Evolutionary conservation across 2,113 vertebrate species (phyloP), one percentile per base, ranked within the genome.

Genomic region (Callipepla californica): DNA sequence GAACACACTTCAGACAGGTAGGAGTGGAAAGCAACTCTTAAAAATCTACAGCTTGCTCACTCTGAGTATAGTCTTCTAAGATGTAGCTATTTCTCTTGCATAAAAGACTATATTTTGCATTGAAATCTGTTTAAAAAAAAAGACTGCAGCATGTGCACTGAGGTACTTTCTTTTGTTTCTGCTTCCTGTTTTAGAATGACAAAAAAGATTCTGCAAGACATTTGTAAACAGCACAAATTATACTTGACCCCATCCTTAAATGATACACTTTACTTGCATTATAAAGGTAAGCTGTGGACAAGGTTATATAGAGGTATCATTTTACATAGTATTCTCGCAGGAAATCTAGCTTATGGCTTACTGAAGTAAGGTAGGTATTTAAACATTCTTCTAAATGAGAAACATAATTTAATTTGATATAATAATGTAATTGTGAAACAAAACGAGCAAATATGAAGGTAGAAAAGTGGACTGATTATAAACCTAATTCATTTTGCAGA

Each of bases 181-280:
- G 44, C 32, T 81, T 95, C 73, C 55, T 58, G 1, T 85, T 93
- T 96, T 94, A 99, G 98, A 95, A 99, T 99, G 96, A 99, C 99
- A n/a, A 99, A 98, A 97, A 94, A 92, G 57, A 96, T 98, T 80
- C 97, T 99, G 68, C 97, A 77, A 85, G 98, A 99, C 57, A 98
- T 98, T 78, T 99, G 99, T 97, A 99, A 98, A 92, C 87, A 98
- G 62, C 96, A 99, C 68, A 99, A 99, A 90, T 98, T 99, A 40
- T 99, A 99, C 53, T 6, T 69, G 32, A 99, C 98, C 3, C 99
- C 99, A 1, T 89, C 78, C 25, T 91, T 99, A 95, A 99, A 99
- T 87, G 99, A 99, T 67, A 98, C 97, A 0, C 96, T 99, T 45
- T 99, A 99, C 80, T 96, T 99, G 90, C 99, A 99, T 92, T 99